These are phyloP conservation scores for Panulirus ornatus DNA, from an alignment of 1,140 invertebrate genomes.

Conservation along the genomic window DNA sequence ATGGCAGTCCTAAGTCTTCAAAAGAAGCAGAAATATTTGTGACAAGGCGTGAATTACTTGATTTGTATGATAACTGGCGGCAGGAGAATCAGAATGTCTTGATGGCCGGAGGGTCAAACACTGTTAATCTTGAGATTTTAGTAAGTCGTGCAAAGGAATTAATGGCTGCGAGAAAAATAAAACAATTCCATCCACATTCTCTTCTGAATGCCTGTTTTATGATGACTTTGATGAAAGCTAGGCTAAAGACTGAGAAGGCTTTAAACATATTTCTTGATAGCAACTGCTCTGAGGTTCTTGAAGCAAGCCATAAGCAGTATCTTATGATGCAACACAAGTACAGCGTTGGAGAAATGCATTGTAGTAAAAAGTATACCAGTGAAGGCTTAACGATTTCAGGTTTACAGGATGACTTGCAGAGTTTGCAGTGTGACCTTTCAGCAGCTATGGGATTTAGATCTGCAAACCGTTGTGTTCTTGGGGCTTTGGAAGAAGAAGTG, in stretches of 20 bases:
- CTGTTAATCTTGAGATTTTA: conserved; percentile 49
- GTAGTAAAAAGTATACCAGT: neutral
- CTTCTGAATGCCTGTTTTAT: conserved; percentile 59
- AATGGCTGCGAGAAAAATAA: conserved; percentile 4
- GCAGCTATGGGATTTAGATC: neutral
- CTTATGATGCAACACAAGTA: neutral
- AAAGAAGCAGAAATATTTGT: neutral
- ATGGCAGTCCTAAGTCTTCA: no score
- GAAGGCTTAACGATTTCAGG: neutral
- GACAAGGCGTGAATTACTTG: conserved; percentile 51
- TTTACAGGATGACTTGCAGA: conserved; percentile 43
- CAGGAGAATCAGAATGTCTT: conserved; percentile 44
- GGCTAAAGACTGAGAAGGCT: conserved; percentile 34
- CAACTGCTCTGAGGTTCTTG: conserved; percentile 51
- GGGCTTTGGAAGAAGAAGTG: conserved; percentile 24
- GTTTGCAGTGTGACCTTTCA: neutral
- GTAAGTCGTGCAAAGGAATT: conserved; percentile 27
- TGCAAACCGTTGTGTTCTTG: neutral
- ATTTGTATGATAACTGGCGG: conserved; percentile 62
- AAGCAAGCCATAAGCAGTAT: conserved; percentile 50
- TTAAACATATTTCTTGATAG: conserved; percentile 44
- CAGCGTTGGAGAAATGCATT: neutral
- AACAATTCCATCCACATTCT: conserved; percentile 41
- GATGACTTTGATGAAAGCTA: conserved; percentile 57
- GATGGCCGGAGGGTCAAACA: conserved; percentile 43